Percentiles rank a stretch among this genome's conserved stretches.
phyloP scores from a whole-genome alignment of 2,113 vertebrate genomes.

The Muntiacus muntjak region DNA sequence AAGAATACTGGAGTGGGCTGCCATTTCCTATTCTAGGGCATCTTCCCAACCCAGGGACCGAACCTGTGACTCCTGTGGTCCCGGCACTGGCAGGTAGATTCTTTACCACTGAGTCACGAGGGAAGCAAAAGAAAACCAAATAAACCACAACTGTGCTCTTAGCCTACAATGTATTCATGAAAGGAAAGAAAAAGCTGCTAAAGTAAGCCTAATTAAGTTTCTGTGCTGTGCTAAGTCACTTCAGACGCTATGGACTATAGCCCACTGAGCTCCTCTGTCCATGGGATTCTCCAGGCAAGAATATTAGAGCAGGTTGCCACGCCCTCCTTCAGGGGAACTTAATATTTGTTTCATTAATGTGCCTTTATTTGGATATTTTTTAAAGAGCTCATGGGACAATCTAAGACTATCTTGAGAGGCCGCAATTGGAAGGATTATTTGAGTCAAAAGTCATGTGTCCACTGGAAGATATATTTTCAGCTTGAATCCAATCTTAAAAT shows the following conservation, averaged over 20 bases:
- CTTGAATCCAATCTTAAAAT: background rate
- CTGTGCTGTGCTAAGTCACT: background rate
- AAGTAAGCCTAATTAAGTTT: background rate
- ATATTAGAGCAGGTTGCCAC: background rate
- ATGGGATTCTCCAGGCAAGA: background rate
- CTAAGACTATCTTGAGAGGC: background rate
- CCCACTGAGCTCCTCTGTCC: background rate
- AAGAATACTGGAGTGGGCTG: background rate
- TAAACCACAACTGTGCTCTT: background rate
- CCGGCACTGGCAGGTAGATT: background rate
- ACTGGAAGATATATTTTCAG: background rate
- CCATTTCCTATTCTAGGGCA: background rate
- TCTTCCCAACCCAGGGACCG: background rate
- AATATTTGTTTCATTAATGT: constrained; percentile 15
- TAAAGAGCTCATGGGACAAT: background rate
- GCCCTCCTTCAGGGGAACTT: background rate
- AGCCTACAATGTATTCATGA: background rate
- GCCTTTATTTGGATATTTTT: background rate
- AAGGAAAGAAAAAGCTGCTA: background rate
- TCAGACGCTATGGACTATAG: background rate
- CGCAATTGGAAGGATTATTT: background rate
- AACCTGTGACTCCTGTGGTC: background rate
- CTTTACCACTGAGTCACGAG: accelerated
- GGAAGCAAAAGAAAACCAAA: background rate
- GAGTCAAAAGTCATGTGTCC: background rate